These are phyloP conservation scores for Varanus salvator DNA, from an alignment of 2,113 vertebrate genomes.

Conservation along the genomic window DNA sequence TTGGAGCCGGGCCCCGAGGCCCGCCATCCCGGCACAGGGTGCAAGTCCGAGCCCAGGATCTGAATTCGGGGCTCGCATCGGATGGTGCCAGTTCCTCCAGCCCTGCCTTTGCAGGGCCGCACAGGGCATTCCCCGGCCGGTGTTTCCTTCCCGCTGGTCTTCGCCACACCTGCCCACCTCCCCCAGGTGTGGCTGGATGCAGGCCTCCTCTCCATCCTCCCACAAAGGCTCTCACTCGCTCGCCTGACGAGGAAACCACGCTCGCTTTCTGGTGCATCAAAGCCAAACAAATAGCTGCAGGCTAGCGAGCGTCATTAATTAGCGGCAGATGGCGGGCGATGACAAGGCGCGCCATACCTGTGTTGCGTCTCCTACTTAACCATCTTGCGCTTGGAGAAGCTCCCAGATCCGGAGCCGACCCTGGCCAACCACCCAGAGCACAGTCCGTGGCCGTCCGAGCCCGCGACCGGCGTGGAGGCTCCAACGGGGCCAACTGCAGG, in stretches of 20 bases:
- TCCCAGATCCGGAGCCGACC: neutral
- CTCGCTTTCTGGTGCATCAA: neutral
- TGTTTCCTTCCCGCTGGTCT: neutral
- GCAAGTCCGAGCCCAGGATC: neutral
- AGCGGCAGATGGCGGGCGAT: constrained; percentile 46
- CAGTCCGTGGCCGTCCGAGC: neutral
- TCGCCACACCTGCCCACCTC: neutral
- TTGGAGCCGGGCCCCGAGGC: neutral
- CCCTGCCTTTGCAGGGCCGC: neutral
- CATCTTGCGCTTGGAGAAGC: constrained; percentile 20
- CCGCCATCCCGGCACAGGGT: neutral
- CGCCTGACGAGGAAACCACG: neutral
- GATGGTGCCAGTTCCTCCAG: too few species aligned
- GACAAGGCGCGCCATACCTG: constrained; percentile 61
- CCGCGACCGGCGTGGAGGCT: constrained; percentile 58
- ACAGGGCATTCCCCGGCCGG: neutral
- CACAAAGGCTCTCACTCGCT: neutral
- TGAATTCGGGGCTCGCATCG: neutral
- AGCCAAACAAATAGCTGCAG: constrained; percentile 43
- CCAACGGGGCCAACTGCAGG: constrained; percentile 69
- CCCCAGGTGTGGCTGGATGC: neutral
- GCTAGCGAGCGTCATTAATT: neutral
- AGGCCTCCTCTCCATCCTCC: neutral
- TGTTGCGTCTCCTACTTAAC: neutral
- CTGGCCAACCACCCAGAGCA: fast-evolving